phyloP scores from a whole-genome alignment of 2,888 invertebrate genomes.

The Ctena decussata region DNA sequence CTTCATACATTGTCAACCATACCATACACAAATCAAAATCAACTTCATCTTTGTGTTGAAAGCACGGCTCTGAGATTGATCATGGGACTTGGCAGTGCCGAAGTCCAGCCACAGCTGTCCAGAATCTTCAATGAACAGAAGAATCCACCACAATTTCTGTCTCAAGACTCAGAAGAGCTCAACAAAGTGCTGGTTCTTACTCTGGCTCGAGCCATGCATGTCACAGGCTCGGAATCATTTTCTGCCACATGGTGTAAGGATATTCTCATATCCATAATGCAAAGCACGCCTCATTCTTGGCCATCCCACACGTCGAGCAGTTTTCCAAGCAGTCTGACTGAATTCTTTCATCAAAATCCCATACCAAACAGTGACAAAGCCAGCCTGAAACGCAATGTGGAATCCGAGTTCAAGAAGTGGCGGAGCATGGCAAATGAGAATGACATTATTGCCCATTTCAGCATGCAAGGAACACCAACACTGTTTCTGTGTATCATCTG shows the following conservation, averaged over 20 bases:
- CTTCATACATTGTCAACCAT: conserved; percentile 96
- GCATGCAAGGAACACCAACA: conserved; percentile 96
- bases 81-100: conserved; percentile 96
- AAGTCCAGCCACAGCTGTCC: conserved; percentile 97
- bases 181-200: conserved; percentile 97
- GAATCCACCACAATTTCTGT: conserved; percentile 91
- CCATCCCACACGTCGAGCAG: conserved; percentile 96
- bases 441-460: conserved; percentile 98
- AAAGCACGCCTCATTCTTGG: conserved; percentile 98
- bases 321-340: conserved; percentile 96
- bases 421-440: conserved; percentile 97
- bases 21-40: conserved; percentile 98
- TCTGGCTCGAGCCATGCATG: conserved; percentile 96
- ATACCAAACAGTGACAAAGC: conserved; percentile 93
- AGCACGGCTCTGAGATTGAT: conserved; percentile 95
- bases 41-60: conserved; percentile 96
- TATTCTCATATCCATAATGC: conserved; percentile 94
- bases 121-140: conserved; percentile 97
- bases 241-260: conserved; percentile 96
- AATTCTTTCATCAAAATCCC: conserved; percentile 90
- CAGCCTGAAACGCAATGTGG: conserved; percentile 90
- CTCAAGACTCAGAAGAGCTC: conserved; percentile 97
- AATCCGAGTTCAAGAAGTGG: conserved; percentile 96
- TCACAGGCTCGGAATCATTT: conserved; percentile 91
- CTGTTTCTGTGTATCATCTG: conserved; percentile 97